Base-by-base conservation (phyloP, 2,113 vertebrate species). In the Lepus timidus region DNA sequence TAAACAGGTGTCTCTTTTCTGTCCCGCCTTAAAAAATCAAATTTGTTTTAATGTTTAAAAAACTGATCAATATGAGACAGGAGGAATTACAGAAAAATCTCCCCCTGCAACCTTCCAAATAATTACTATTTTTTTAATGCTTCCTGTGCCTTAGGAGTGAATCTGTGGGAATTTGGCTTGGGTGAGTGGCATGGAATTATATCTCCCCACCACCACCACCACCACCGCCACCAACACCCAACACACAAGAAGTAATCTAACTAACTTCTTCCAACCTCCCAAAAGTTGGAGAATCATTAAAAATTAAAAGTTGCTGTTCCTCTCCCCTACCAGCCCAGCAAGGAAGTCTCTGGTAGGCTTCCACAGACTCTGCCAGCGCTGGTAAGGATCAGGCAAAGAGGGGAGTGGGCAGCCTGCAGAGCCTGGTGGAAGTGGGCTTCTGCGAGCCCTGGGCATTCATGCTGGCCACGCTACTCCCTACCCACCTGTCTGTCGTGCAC, bases 271-370 rank as follows among this genome's bases (percentile, higher is more conserved):
- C 62, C 67, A 58, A 33, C 9, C 36, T 55, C 7, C 20, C 20
- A 58, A 94, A 71, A 61, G 36, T 49, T 93, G 70, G 65, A 79
- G 62, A 84, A 65, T 75, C 33, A 10, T 84, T 93, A 71, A 79
- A 96, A 95, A 90, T 62, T 58, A 79, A 84, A 96, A 93, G 75
- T 88, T 39, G 44, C 36, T 68, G 65, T 88, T 94, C 90, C 70
- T 90, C 67, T 92, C 55, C 70, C 67, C 88, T 31, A 64, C 33
- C 73, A 74, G 55, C 62, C 90, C 95, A 86, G 75, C 94, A 78
- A 89, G n/a, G 29, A 8, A n/a, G 22, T 81, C 25, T 65, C 82
- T 89, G 84, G 94, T 75, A 25, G 65, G 51, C 17, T 78, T 76
- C 61, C 39, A 61, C 36, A 49, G 49, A 9, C 39, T 80, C 65